phyloP scores from a whole-genome alignment of 53 echinoderm and acorn worm genomes.

The Crossaster papposus region DNA sequence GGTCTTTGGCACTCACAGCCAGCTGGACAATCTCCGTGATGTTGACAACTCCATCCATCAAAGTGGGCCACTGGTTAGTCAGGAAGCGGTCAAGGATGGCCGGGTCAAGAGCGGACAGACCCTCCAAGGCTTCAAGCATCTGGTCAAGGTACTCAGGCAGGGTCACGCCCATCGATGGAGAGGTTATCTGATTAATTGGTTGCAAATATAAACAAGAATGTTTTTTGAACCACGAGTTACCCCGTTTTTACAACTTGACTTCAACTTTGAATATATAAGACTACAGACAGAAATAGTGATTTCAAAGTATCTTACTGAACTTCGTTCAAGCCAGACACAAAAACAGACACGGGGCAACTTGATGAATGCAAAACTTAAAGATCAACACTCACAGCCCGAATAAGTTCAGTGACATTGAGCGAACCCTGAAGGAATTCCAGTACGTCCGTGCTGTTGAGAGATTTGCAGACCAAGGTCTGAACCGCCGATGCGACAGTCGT shows the following conservation, averaged over 20 bases:
- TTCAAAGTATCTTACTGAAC: no score
- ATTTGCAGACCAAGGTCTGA: conserved; percentile 5
- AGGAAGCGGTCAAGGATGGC: conserved; percentile 5
- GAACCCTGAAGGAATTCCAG: conserved; percentile 2
- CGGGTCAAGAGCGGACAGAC: conserved; percentile 19
- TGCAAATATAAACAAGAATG: not conserved
- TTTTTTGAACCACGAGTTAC: no score
- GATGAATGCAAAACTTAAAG: not conserved
- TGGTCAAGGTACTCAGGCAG: conserved; percentile 42
- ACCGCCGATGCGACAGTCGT: not conserved
- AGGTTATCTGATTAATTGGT: conserved; percentile 16
- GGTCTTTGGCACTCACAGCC: conserved; percentile 27
- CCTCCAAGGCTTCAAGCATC: conserved; percentile 14
- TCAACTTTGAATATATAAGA: no score
- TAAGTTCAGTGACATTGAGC: conserved; percentile 20
- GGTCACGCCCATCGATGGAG: conserved; percentile 7
- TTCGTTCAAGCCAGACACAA: no score
- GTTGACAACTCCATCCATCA: conserved; percentile 14
- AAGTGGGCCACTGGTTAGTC: conserved; percentile 41
- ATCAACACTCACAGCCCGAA: conserved; percentile 6
- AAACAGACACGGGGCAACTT: no score
- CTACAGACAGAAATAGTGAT: no score
- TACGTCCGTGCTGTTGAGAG: conserved; percentile 13
- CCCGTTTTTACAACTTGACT: no score
- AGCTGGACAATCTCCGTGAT: conserved; percentile 26